These are phyloP conservation scores for Pipistrellus pygmaeus DNA, from an alignment of 2,797 vertebrate genomes.

Conservation along the genomic window DNA sequence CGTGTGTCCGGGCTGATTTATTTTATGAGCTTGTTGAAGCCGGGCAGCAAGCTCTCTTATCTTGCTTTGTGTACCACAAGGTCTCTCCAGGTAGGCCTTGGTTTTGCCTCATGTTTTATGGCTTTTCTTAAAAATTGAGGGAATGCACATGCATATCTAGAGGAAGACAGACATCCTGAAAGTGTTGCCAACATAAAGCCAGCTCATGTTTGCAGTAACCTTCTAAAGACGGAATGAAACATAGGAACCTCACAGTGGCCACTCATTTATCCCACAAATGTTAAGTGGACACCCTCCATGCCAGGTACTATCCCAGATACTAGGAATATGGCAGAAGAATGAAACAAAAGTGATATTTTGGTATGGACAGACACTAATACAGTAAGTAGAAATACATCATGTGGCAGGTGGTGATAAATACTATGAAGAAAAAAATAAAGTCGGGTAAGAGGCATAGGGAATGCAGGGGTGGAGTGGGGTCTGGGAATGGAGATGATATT, in stretches of 20 bases:
- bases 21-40: constrained; percentile 22
- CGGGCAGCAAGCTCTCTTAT: neutral
- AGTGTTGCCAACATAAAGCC: constrained; percentile 20
- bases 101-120: constrained; percentile 17
- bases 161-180: constrained; percentile 53
- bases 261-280: neutral
- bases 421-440: neutral
- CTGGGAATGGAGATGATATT: neutral
- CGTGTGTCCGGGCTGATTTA: neutral
- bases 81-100: constrained; percentile 32
- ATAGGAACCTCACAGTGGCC: neutral
- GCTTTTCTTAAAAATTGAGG: constrained; percentile 54
- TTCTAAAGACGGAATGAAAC: constrained; percentile 19
- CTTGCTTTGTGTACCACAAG: neutral
- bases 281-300: neutral
- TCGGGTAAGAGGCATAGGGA: neutral
- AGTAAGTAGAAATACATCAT: neutral
- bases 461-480: no score
- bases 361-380: neutral
- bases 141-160: neutral
- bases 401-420: neutral
- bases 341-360: neutral
- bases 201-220: neutral
- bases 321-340: neutral
- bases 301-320: neutral